Percentiles rank a stretch among this genome's conserved stretches.
Evolutionary conservation across 2,797 vertebrate species (phyloP).

Genomic region (Lophotriccus pileatus): DNA sequence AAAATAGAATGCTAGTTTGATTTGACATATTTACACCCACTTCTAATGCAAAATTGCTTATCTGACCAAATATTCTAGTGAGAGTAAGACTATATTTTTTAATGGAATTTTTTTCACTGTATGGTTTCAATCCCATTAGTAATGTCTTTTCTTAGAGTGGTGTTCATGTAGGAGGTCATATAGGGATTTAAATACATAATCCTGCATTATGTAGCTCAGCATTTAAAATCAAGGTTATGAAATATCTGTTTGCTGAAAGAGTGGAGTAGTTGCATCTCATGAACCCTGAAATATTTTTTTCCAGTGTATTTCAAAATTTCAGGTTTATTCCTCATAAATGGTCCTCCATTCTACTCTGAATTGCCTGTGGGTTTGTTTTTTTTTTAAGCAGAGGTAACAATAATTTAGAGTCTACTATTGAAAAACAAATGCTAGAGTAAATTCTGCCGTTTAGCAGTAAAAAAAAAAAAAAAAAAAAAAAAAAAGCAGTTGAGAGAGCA

Average conservation of each 20-base stretch:
- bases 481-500: neutral
- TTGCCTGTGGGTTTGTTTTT: rapidly evolving
- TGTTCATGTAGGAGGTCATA: neutral
- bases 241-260: neutral
- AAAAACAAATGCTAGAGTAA: neutral
- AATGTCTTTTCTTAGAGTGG: neutral
- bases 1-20: neutral
- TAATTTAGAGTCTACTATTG: neutral
- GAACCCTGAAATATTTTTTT: neutral
- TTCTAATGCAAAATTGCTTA: neutral
- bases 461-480: neutral
- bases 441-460: neutral
- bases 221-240: neutral
- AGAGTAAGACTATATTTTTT: neutral
- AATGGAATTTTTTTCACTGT: neutral
- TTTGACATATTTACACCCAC: neutral
- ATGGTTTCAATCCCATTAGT: neutral
- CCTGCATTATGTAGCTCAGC: neutral
- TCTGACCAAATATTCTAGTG: neutral
- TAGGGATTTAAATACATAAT: neutral
- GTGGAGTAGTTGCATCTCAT: neutral
- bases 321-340: neutral
- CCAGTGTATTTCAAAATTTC: neutral
- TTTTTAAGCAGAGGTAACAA: neutral
- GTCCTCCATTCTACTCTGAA: neutral